Evolutionary conservation across 2,797 vertebrate genomes (phyloP).

Genomic region (Netta rufina): DNA sequence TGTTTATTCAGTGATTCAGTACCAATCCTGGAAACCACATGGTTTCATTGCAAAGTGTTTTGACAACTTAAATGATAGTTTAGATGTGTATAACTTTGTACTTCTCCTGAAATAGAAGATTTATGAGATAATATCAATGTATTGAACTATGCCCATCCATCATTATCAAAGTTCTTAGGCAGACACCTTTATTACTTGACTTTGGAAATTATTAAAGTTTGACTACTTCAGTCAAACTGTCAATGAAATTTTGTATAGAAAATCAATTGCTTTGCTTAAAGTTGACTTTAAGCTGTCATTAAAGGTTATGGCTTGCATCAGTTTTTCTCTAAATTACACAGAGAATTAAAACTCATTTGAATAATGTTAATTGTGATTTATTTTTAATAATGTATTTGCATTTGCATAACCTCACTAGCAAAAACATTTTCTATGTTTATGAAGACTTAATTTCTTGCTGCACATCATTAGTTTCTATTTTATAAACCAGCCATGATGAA

Average conservation of each 20-base stretch:
- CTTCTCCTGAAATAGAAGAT: conserved; percentile 16
- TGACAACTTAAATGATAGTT: conserved; percentile 30
- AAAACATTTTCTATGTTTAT: background rate
- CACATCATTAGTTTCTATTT: background rate
- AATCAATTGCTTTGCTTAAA: conserved; percentile 48
- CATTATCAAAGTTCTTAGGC: background rate
- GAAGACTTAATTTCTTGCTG: background rate
- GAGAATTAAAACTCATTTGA: conserved; percentile 53
- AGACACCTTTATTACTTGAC: conserved; percentile 19
- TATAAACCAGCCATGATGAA: background rate
- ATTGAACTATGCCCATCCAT: conserved; percentile 3
- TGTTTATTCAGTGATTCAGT: background rate
- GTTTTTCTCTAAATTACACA: conserved; percentile 49
- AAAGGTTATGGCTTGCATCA: conserved; percentile 24
- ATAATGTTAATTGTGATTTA: conserved; percentile 31
- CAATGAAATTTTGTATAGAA: conserved; percentile 45
- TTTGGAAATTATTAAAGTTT: conserved; percentile 27
- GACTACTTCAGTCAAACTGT: conserved; percentile 31
- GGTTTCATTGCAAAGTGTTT: background rate
- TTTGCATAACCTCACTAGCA: background rate
- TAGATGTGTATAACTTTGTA: background rate
- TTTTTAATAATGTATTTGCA: conserved; percentile 25
- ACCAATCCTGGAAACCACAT: background rate
- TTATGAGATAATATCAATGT: conserved; percentile 26
- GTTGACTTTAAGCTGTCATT: conserved; percentile 43